A percentile compares a stretch with the other conserved stretches of the same genome.
phyloP scores from a whole-genome alignment of 2,888 invertebrate species.

The Slavum lentiscoides region DNA sequence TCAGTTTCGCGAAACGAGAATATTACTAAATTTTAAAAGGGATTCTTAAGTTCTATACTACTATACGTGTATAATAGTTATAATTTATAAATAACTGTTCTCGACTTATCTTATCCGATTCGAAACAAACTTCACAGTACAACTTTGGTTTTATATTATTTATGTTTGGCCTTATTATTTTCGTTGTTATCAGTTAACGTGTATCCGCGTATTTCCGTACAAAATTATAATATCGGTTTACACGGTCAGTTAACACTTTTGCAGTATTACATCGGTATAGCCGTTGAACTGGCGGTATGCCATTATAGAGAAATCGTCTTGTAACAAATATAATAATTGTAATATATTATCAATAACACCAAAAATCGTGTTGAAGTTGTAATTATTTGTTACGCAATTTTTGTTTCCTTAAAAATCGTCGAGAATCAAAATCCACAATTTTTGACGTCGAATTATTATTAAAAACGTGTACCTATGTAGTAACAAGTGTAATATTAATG shows the following conservation, averaged over 20 bases:
- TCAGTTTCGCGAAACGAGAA: not conserved
- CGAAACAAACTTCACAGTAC: conserved; percentile 5
- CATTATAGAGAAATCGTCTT: conserved; percentile 3
- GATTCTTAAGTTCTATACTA: not conserved
- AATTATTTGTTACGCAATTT: too few relatives aligned
- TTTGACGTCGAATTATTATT: too few relatives aligned
- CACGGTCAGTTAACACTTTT: conserved; percentile 35
- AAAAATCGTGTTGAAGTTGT: too few relatives aligned
- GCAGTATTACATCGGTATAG: too few relatives aligned
- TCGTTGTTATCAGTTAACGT: not conserved
- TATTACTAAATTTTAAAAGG: not conserved
- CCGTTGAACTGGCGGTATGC: conserved; percentile 16
- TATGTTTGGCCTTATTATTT: not conserved
- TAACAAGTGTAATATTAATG: too few relatives aligned
- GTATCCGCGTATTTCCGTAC: not conserved
- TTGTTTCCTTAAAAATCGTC: too few relatives aligned
- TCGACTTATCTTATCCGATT: conserved; percentile 25
- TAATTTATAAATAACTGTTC: not conserved
- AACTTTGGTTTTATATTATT: not conserved
- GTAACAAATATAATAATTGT: not conserved
- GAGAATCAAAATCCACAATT: too few relatives aligned
- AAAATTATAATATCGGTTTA: conserved; percentile 33
- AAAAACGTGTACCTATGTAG: too few relatives aligned
- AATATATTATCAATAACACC: not conserved
- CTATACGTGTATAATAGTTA: not conserved